Base-by-base conservation (phyloP, 2,888 invertebrate species). In the Aspidiotus rigidus region DNA sequence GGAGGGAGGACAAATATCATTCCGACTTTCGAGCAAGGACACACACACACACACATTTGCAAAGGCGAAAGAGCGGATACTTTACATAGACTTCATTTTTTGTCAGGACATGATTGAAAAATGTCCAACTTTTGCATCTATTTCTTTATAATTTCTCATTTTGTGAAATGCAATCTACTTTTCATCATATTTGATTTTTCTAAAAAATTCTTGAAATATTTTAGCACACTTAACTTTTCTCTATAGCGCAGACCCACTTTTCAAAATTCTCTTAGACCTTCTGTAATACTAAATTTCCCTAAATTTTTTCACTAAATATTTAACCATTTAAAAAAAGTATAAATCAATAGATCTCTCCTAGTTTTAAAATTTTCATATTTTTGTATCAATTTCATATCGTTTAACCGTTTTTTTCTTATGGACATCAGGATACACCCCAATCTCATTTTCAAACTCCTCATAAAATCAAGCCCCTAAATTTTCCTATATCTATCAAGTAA, bases 151-250 rank as follows among this genome's bases (percentile, higher is more conserved):
- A 56, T 56, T 56, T 56, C 56, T 15, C 56, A 56, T 56, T 56
- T 56, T 56, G 56, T 56, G 15, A 56, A 56, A 56, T 56, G 15
- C 56, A n/a, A 56, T 56, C 56, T 56, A 56, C 15, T 56, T 56
- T 10, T 56, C 15, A 56, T 56, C 56, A 56, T 56, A 13, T 15
- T 56, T 10, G 16, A 56, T 56, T 15, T 56, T 56, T 56, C 56
- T 10, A 56, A 56, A 56, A 56, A 56, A 56, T 56, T 15, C 56
- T 15, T 56, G 56, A 56, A 56, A 15, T 56, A 10, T 56, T 56
- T 56, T 56, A 56, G 56, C 56, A n/a, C 16, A 56, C 56, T 10
- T 56, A 15, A 56, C 56, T 56, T 15, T 15, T 56, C 56, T n/a
- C 56, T 56, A n/a, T 56, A 56, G 16, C 9, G 56, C 56, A 56